Percentiles rank a stretch among this genome's conserved stretches.
Evolutionary conservation across 2,888 invertebrate genomes (phyloP).

Genomic region (Odontocolon sp.): DNA sequence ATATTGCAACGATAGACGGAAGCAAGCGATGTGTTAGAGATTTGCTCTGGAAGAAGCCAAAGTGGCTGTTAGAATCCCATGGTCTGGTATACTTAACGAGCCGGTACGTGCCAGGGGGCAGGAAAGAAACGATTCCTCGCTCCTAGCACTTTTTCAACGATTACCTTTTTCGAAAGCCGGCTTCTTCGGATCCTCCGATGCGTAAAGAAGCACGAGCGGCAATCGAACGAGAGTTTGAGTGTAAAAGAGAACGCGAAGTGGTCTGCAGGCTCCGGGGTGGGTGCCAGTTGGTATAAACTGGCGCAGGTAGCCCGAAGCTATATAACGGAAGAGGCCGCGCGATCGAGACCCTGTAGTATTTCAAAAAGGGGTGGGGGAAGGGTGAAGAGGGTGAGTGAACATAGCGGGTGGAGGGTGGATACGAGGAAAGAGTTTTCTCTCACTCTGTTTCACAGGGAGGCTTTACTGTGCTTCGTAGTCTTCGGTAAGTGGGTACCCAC

Average conservation of each 20-base stretch:
- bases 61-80: not conserved
- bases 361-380: conserved; percentile 44
- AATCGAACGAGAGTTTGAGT: conserved; percentile 34
- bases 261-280: conserved; percentile 60
- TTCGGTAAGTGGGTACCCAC: conserved; percentile 79
- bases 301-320: conserved; percentile 76
- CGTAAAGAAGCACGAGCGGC: conserved; percentile 47
- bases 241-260: conserved; percentile 55
- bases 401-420: conserved; percentile 65
- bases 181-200: conserved; percentile 44
- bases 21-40: not conserved
- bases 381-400: conserved; percentile 55
- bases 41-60: conserved; percentile 1
- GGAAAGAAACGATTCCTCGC: conserved; percentile 54
- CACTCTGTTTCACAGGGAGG: conserved; percentile 44
- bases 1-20: conserved; percentile 29
- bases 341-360: conserved; percentile 29
- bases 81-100: conserved; percentile 7
- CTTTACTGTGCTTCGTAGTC: conserved; percentile 68
- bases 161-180: conserved; percentile 68
- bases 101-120: conserved; percentile 9
- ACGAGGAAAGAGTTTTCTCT: conserved; percentile 68
- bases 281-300: conserved; percentile 75
- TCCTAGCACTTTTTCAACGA: conserved; percentile 66
- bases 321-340: conserved; percentile 61